phyloP scores from a whole-genome alignment of 1,140 invertebrate species.

The Diprion similis region DNA sequence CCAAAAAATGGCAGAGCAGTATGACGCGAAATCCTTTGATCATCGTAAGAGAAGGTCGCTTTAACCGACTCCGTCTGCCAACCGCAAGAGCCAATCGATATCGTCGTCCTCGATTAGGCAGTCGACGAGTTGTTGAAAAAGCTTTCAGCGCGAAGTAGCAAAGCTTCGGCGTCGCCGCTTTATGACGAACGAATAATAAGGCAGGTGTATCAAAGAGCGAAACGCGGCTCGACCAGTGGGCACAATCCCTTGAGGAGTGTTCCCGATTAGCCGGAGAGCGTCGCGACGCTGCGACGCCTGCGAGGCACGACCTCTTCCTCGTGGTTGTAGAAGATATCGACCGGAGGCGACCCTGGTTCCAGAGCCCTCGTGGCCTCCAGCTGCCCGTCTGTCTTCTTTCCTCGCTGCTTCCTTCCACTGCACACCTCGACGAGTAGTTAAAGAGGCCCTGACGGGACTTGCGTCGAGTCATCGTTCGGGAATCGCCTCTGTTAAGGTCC shows the following conservation, averaged over 20 bases:
- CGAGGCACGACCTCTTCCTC: background rate
- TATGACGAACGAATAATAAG: too few species aligned
- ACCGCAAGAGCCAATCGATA: too few species aligned
- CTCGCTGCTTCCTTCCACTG: slow-evolving; percentile 6
- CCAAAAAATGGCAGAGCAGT: too few species aligned
- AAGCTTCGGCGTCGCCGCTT: too few species aligned
- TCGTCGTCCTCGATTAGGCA: too few species aligned
- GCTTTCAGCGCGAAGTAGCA: too few species aligned
- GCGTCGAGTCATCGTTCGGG: background rate
- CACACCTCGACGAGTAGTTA: slow-evolving; percentile 1
- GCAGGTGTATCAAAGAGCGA: too few species aligned
- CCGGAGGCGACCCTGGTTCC: background rate
- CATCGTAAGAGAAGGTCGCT: too few species aligned
- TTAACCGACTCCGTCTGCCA: too few species aligned
- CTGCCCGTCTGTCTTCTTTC: background rate
- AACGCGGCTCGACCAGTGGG: too few species aligned
- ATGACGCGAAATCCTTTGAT: too few species aligned
- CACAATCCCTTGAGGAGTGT: background rate
- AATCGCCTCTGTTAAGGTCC: slow-evolving; percentile 1
- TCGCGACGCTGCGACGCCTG: background rate
- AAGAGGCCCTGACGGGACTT: background rate
- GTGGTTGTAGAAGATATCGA: background rate
- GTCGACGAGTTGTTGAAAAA: too few species aligned
- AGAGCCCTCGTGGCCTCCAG: background rate
- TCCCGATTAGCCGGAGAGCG: background rate